phyloP scores from a whole-genome alignment of 2,888 invertebrate species.

The Danaus chrysippus region DNA sequence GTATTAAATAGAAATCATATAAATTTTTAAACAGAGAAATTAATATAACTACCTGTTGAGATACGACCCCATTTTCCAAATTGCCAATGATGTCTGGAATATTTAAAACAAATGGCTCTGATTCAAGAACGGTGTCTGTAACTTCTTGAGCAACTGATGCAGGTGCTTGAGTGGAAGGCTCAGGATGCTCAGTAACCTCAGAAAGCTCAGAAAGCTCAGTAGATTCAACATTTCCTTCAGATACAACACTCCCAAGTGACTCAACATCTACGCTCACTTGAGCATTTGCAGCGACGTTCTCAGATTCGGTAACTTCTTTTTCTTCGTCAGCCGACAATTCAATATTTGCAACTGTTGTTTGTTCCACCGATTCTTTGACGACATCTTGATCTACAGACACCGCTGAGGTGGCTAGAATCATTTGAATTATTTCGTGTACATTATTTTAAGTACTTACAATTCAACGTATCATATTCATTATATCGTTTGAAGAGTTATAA shows the following conservation, averaged over 20 bases:
- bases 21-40: background rate
- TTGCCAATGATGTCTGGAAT: conserved; percentile 54
- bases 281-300: conserved; percentile 14
- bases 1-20: too few species aligned
- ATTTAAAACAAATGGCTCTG: conserved; percentile 40
- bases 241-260: conserved; percentile 25
- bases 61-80: conserved; percentile 53
- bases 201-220: conserved; percentile 21
- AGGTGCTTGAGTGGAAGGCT: conserved; percentile 1
- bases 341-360: conserved; percentile 20
- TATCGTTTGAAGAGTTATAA: too few species aligned
- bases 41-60: conserved; percentile 46
- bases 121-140: conserved; percentile 5
- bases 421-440: background rate
- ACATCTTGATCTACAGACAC: conserved; percentile 21
- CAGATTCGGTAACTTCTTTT: conserved; percentile 27
- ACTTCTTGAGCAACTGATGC: conserved; percentile 13
- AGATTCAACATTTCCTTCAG: conserved; percentile 24
- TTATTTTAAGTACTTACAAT: conserved; percentile 26
- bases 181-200: conserved; percentile 10
- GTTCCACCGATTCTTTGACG: conserved; percentile 29
- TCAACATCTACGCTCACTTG: conserved; percentile 25
- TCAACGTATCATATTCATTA: background rate
- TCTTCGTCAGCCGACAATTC: conserved; percentile 33
- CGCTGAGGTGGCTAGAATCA: conserved; percentile 26